Conservation (phyloP, 2,888 invertebrate genomes). For the Nasonia oneida region DNA sequence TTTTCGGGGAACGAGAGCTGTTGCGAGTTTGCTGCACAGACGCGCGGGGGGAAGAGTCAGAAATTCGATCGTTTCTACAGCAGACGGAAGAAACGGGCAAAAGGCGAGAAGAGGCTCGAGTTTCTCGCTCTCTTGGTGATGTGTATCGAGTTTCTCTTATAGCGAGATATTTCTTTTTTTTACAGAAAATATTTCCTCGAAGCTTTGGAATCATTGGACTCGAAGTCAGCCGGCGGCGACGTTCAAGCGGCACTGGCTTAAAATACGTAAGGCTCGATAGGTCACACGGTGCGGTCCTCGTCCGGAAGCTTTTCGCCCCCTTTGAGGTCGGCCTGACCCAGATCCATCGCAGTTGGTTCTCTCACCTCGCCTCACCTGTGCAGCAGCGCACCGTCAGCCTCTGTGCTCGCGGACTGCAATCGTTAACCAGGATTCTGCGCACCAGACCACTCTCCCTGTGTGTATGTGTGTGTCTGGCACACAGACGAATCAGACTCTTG, state of each 20-base stretch:
- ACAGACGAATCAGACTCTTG: not conserved
- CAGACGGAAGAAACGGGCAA: slow-evolving; percentile 35
- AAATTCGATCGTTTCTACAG: slow-evolving; percentile 44
- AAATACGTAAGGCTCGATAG: not conserved
- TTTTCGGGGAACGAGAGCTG: slow-evolving; percentile 22
- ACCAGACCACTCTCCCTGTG: slow-evolving; percentile 61
- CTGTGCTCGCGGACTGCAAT: slow-evolving; percentile 70
- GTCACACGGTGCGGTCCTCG: not conserved
- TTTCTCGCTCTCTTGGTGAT: slow-evolving; percentile 32
- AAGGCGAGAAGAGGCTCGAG: not conserved
- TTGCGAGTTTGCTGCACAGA: not conserved
- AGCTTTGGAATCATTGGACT: too few species aligned
- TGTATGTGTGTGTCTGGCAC: not conserved
- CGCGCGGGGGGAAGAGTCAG: slow-evolving; percentile 10
- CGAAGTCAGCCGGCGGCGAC: too few species aligned
- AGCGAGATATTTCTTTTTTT: slow-evolving; percentile 24
- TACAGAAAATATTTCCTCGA: not conserved
- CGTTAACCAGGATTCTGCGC: slow-evolving; percentile 79
- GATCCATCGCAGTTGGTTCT: slow-evolving; percentile 65
- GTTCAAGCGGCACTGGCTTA: not conserved
- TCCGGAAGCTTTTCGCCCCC: not conserved
- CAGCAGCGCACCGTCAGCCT: slow-evolving; percentile 66
- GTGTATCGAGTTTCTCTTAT: slow-evolving; percentile 35
- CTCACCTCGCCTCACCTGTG: slow-evolving; percentile 70
- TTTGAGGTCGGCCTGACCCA: slow-evolving; percentile 75